Evolutionary conservation across 2,888 invertebrate species (phyloP).

Genomic region (Acholoe squamosa): DNA sequence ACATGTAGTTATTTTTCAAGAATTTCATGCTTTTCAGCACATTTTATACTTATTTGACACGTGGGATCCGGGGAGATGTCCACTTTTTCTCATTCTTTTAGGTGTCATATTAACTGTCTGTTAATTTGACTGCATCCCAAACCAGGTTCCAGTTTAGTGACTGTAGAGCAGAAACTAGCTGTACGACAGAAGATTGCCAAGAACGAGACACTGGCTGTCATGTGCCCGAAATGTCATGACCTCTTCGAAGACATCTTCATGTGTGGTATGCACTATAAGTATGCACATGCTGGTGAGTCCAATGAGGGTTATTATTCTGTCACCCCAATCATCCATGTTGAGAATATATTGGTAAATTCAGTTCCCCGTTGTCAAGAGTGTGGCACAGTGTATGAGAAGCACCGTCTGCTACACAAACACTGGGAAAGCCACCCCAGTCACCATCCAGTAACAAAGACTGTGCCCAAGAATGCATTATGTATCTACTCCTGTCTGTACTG

Average conservation of each 20-base stretch:
- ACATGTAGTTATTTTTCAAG: too few relatives aligned
- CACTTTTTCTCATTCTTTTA: too few relatives aligned
- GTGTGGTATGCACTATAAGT: slow-evolving; percentile 65
- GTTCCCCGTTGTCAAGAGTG: slow-evolving; percentile 42
- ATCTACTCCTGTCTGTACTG: slow-evolving; percentile 63
- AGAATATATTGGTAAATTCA: slow-evolving; percentile 40
- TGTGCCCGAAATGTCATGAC: slow-evolving; percentile 63
- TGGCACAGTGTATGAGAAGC: background rate
- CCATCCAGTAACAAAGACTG: slow-evolving; percentile 34
- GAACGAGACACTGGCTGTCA: slow-evolving; percentile 59
- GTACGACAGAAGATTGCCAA: slow-evolving; percentile 58
- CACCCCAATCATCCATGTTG: slow-evolving; percentile 60
- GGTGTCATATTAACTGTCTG: too few relatives aligned
- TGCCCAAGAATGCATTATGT: slow-evolving; percentile 35
- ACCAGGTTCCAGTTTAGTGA: slow-evolving; percentile 21
- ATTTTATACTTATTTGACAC: too few relatives aligned
- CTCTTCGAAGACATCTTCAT: slow-evolving; percentile 66
- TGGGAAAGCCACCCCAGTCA: slow-evolving; percentile 42
- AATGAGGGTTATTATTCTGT: slow-evolving; percentile 60
- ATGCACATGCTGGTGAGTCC: slow-evolving; percentile 58
- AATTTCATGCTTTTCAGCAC: too few relatives aligned
- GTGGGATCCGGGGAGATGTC: too few relatives aligned
- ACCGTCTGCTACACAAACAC: slow-evolving; percentile 48
- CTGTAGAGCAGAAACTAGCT: slow-evolving; percentile 63
- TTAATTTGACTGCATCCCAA: too few relatives aligned